Percentiles rank a stretch among this genome's conserved stretches.
Evolutionary conservation across 92 coral and sea anemone genomes (phyloP).

Genomic region (Metridium senile): DNA sequence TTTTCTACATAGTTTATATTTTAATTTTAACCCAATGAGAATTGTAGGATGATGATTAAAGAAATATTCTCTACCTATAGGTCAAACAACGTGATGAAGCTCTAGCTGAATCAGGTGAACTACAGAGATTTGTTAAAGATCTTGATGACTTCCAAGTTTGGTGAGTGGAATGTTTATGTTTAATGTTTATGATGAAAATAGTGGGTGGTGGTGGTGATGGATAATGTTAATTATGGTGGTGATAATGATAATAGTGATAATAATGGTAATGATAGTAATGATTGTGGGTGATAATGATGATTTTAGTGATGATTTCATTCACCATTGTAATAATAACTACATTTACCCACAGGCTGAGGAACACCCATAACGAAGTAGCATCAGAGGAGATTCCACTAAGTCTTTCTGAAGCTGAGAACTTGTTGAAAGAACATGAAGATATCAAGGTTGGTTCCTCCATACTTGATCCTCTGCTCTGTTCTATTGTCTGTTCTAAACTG

Average conservation of each 20-base stretch:
- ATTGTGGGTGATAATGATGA: too few relatives aligned
- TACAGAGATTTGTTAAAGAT: constrained; percentile 94
- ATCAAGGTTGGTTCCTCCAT: constrained; percentile 67
- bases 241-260: too few relatives aligned
- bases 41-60: too few relatives aligned
- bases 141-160: constrained; percentile 96
- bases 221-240: too few relatives aligned
- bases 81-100: constrained; percentile 96
- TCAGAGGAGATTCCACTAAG: constrained; percentile 94
- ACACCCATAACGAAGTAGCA: constrained; percentile 88
- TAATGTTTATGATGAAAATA: neutral
- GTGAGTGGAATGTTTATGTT: constrained; percentile 37
- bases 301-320: too few relatives aligned
- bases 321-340: too few relatives aligned
- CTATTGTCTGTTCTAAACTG: neutral
- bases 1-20: too few relatives aligned
- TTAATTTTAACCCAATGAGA: too few relatives aligned
- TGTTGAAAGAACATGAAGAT: constrained; percentile 93
- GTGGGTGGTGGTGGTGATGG: too few relatives aligned
- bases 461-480: neutral
- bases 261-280: too few relatives aligned
- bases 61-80: too few relatives aligned
- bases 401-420: constrained; percentile 89
- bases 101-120: constrained; percentile 95
- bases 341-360: constrained; percentile 62